Base-by-base conservation (phyloP, 1,140 invertebrate species). In the Drosophila dunni region DNA sequence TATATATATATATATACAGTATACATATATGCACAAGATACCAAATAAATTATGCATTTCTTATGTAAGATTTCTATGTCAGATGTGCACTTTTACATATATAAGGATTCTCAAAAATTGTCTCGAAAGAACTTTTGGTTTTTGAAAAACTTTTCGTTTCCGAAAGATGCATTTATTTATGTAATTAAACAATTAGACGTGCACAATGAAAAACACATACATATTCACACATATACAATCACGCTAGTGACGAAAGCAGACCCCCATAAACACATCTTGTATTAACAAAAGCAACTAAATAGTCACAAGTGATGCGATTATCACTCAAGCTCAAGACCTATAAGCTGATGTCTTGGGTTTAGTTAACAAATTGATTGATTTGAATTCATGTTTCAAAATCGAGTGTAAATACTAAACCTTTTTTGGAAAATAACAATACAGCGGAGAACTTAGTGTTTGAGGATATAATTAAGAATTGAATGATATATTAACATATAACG, bases 81-180 rank as follows among this genome's bases (percentile, higher is more conserved):
- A 56, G 15, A 56, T 56, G 53, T 56, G 53, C 53, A 56, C 53
- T 56, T 56, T 56, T 56, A 56, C 36, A 56, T 56, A 40, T 56
- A 36, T 56, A 56, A 56, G 53, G 1, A 56, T 56, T 56, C 51
- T 13, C 24, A 29, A 17, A 54, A 17, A 54, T 38, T 38, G 3
- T 54, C 10, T 38, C 53, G 15, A 56, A 34, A 46, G 0, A 20
- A 56, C 7, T 34, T 53, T 24, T 24, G 3, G 24, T 24, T n/a
- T 53, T 53, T 34, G 6, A 34, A 10, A 56, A 56, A 40, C 8
- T 24, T 24, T 38, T 40, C 4, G 20, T 38, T 15, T 34, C 15
- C n/a, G 33, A 9, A 53, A 13, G n/a, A 29, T 53, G 33, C 15
- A 56, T 38, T 40, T 56, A 50, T 56, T 56, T 56, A 20, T 56